Evolutionary conservation across 2,888 invertebrate species (phyloP).

Genomic region (Chrysotoxum bicinctum): DNA sequence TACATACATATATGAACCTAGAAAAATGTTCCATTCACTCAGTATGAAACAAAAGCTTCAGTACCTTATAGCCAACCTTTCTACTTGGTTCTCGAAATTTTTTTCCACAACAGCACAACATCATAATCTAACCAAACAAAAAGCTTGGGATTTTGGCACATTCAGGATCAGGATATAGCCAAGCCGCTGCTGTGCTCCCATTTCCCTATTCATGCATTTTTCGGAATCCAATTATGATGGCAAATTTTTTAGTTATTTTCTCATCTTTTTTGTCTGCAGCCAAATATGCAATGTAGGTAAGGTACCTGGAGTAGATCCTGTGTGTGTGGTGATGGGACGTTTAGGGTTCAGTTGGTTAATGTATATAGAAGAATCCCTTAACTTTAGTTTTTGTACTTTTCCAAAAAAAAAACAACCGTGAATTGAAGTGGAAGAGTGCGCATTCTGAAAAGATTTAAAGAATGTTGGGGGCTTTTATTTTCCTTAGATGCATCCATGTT

Average conservation of each 20-base stretch:
- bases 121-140: constrained; percentile 21
- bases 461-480: constrained; percentile 51
- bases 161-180: constrained; percentile 25
- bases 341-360: constrained; percentile 13
- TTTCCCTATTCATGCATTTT: constrained; percentile 58
- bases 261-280: constrained; percentile 40
- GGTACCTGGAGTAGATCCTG: constrained; percentile 42
- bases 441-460: constrained; percentile 60
- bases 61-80: neutral
- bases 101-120: constrained; percentile 22
- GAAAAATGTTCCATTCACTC: constrained; percentile 31
- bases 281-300: constrained; percentile 49
- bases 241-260: constrained; percentile 50
- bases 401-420: constrained; percentile 26
- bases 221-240: constrained; percentile 67
- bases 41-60: constrained; percentile 39
- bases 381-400: constrained; percentile 16
- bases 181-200: neutral
- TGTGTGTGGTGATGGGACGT: constrained; percentile 33
- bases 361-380: neutral
- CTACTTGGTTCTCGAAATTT: constrained; percentile 2
- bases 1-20: constrained; percentile 34
- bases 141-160: constrained; percentile 14
- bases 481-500: constrained; percentile 55
- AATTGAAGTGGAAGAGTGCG: constrained; percentile 69